Percentiles rank a stretch among this genome's conserved stretches.
phyloP scores from a whole-genome alignment of 2,113 vertebrate species.

The Plotosus lineatus region DNA sequence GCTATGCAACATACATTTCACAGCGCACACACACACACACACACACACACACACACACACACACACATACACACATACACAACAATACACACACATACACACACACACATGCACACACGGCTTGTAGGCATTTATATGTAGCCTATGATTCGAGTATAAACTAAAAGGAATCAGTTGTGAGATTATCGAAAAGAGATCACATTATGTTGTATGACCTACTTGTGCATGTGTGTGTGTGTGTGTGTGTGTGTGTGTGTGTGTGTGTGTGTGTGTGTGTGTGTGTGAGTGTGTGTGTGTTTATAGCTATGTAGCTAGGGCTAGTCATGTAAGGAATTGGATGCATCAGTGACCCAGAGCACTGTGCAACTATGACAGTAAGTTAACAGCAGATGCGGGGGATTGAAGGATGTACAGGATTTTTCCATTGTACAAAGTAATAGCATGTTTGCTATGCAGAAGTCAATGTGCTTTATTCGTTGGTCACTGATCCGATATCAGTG shows the following conservation, averaged over 20 bases:
- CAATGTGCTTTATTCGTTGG: neutral
- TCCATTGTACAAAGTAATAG: neutral
- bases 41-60: neutral
- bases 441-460: neutral
- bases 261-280: conserved; percentile 28
- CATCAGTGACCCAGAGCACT: neutral
- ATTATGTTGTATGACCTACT: conserved; percentile 19
- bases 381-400: neutral
- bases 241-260: neutral
- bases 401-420: neutral
- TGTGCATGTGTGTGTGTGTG: conserved; percentile 16
- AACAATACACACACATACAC: neutral
- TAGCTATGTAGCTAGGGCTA: neutral
- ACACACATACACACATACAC: neutral
- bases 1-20: conserved; percentile 2
- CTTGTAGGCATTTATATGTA: neutral
- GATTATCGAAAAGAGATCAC: neutral
- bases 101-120: neutral
- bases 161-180: neutral
- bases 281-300: neutral
- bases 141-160: neutral
- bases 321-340: neutral
- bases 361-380: neutral
- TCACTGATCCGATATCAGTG: neutral
- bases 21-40: conserved; percentile 6